These are phyloP conservation scores for Psix sp. DNA, from an alignment of 1,140 invertebrate species.

Conservation along the genomic window DNA sequence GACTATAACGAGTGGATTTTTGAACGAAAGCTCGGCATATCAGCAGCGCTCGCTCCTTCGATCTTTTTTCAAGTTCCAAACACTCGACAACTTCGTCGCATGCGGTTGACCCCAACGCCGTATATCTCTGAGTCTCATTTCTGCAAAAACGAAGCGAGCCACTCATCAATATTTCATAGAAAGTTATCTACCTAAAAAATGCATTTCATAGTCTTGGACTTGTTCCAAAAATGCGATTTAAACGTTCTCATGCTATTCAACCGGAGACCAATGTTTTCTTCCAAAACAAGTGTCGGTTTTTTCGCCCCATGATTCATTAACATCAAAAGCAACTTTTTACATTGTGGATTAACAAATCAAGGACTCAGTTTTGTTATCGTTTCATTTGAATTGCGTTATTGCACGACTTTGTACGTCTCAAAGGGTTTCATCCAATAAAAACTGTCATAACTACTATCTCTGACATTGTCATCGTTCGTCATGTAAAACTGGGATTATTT, in stretches of 20 bases:
- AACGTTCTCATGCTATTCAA: too few relatives aligned
- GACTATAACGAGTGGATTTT: slow-evolving; percentile 82
- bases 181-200: background rate
- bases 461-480: slow-evolving; percentile 22
- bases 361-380: slow-evolving; percentile 49
- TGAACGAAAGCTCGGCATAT: slow-evolving; percentile 83
- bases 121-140: slow-evolving; percentile 82
- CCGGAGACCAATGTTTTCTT: too few relatives aligned
- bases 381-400: slow-evolving; percentile 45
- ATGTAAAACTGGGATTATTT: too few relatives aligned
- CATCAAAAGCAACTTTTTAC: too few relatives aligned
- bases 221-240: too few relatives aligned
- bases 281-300: too few relatives aligned
- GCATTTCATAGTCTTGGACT: too few relatives aligned
- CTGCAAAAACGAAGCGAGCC: slow-evolving; percentile 59
- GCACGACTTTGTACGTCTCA: slow-evolving; percentile 53
- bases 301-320: too few relatives aligned
- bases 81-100: slow-evolving; percentile 79
- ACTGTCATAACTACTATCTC: slow-evolving; percentile 51
- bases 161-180: background rate
- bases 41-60: slow-evolving; percentile 80
- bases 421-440: slow-evolving; percentile 73
- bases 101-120: slow-evolving; percentile 80
- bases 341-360: slow-evolving; percentile 50
- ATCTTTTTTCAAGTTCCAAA: slow-evolving; percentile 81